A percentile compares a stretch with the other conserved stretches of the same genome.
phyloP scores from a whole-genome alignment of 1,140 invertebrate genomes.

The Drosophila trapezifrons region DNA sequence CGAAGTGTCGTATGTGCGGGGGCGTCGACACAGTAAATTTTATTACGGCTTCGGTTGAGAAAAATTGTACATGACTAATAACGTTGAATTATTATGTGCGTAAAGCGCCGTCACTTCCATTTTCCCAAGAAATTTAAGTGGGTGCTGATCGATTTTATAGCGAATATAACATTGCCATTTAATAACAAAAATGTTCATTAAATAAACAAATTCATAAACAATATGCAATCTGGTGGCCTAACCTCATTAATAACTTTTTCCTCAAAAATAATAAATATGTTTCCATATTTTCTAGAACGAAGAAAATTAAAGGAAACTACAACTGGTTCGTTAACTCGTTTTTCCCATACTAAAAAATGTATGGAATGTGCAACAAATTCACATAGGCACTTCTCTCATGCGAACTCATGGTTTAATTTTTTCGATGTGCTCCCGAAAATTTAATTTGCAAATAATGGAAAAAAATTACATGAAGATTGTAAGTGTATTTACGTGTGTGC shows the following conservation, averaged over 20 bases:
- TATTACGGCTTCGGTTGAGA: conserved; percentile 66
- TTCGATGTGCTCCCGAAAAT: not conserved
- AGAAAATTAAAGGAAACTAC: too few relatives aligned
- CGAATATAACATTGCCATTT: conserved; percentile 6
- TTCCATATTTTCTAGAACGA: not conserved
- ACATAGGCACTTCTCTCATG: not conserved
- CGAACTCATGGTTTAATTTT: not conserved
- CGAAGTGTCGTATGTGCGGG: conserved; percentile 17
- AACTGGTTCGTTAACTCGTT: not conserved
- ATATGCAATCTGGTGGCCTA: not conserved
- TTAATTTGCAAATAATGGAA: not conserved
- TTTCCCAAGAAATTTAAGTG: conserved; percentile 42
- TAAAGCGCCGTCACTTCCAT: conserved; percentile 48
- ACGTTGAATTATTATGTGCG: conserved; percentile 53
- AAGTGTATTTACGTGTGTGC: not conserved
- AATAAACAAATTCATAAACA: conserved; percentile 1
- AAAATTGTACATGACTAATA: conserved; percentile 79
- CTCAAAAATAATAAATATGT: not conserved
- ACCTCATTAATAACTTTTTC: not conserved
- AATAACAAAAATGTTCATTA: not conserved
- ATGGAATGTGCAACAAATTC: conserved; percentile 5
- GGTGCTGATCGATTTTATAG: conserved; percentile 13
- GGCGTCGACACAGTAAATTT: conserved; percentile 58
- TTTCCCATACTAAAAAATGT: not conserved
- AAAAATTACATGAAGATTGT: conserved; percentile 13